Percentiles rank a stretch among this genome's conserved stretches.
Evolutionary conservation across 2,888 invertebrate genomes (phyloP).

Genomic region (Sphaerophoria taeniata): DNA sequence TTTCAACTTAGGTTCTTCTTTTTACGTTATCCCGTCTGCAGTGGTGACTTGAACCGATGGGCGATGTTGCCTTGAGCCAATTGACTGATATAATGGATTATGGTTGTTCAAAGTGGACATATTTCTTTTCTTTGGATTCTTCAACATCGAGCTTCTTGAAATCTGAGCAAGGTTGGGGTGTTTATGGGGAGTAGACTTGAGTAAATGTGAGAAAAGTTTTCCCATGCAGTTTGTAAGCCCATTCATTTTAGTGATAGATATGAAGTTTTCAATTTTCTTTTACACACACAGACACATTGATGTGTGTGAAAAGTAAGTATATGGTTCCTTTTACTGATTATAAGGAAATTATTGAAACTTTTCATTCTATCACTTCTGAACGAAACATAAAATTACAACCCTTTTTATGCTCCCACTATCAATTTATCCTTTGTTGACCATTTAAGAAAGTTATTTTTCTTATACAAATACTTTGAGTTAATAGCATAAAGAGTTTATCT

Average conservation of each 20-base stretch:
- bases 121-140: constrained; percentile 39
- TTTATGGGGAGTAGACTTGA: constrained; percentile 3
- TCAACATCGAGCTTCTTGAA: constrained; percentile 19
- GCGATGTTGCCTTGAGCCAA: constrained; percentile 51
- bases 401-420: constrained; percentile 23
- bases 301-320: constrained; percentile 1
- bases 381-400: constrained; percentile 2
- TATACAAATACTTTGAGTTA: constrained; percentile 4
- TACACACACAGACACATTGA: constrained; percentile 7
- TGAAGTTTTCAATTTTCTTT: constrained; percentile 64
- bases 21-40: background rate
- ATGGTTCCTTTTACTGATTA: constrained; percentile 32
- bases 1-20: constrained; percentile 32
- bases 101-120: constrained; percentile 58
- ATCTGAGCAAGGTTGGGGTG: background rate
- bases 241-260: constrained; percentile 59
- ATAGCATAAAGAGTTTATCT: constrained; percentile 14
- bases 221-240: constrained; percentile 60
- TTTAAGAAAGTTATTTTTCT: constrained; percentile 27
- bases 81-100: constrained; percentile 68
- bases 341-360: constrained; percentile 32
- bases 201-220: constrained; percentile 58
- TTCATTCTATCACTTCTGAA: background rate
- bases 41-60: background rate
- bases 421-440: constrained; percentile 33